Base-by-base conservation (phyloP, 30 jellyfish, hydroid and myxozoan genomes). In the Turritopsis rubra region DNA sequence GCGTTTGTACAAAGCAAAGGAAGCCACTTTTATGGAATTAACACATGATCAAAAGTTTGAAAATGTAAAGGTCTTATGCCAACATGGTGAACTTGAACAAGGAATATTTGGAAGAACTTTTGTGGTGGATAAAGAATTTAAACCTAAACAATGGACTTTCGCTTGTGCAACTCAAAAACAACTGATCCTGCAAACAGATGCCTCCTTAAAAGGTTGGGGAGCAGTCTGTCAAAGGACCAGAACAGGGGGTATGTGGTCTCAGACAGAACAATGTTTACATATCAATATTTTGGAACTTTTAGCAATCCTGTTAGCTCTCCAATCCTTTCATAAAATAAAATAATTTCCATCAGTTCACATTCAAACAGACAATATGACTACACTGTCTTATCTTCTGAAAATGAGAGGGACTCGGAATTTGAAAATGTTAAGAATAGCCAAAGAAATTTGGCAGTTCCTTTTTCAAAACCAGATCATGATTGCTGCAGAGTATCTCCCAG, bases 191-290 rank as follows among this genome's bases (percentile, higher is more conserved):
- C 80, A 72, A 28, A 72, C 80, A 16, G 80, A 72, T 72, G 80
- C 28, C 28, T 72, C 80, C 53, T 13, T 18, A 23, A 72, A 18
- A 72, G 80, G 80, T 28, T 72, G 80, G 80, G 52, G 80, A 25
- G 52, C 72, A 54, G 72, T 54, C n/a, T 54, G 72, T 54, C 72
- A 54, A 54, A n/a, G 72, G 72, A 54, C 18, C 72, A 54, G 72
- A 54, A 54, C 72, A 28, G 80, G 80, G 28, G 52, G 80, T 13
- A 25, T 72, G 80, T 72, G 80, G 80, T 54, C 72, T n/a, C 72
- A 16, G n/a, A 54, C 72, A 54, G 72, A 54, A 54, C 72, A 54
- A 54, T 16, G 18, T 54, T n/a, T 54, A 16, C 72, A 54, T 54
- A 54, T 54, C 18, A 54, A 54, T 54, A n/a, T 54, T 54, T 54